Evolutionary conservation across 1,140 invertebrate species (phyloP).

Genomic region (Papilio xuthus): DNA sequence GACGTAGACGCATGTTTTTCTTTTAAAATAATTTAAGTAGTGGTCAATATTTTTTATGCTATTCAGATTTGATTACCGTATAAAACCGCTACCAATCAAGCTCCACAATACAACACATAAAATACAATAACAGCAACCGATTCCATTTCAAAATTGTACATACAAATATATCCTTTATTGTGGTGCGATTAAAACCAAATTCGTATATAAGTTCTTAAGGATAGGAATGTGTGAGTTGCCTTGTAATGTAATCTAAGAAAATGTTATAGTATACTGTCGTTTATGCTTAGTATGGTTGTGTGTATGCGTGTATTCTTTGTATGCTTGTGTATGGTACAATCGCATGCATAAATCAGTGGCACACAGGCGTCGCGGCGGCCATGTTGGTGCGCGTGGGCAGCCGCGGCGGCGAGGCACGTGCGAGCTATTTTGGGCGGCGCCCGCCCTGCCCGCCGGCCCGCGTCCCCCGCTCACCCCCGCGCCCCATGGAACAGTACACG

Average conservation of each 20-base stretch:
- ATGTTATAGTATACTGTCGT: slow-evolving; percentile 5
- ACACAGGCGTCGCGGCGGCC: slow-evolving; percentile 63
- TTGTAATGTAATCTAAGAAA: slow-evolving; percentile 12
- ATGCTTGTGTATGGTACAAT: slow-evolving; percentile 45
- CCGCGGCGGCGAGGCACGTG: slow-evolving; percentile 69
- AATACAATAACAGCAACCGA: slow-evolving; percentile 4
- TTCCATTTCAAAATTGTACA: background rate
- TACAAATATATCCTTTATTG: background rate
- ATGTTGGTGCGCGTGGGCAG: slow-evolving; percentile 77
- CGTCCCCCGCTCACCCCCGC: slow-evolving; percentile 44
- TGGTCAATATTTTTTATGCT: background rate
- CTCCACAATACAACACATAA: slow-evolving; percentile 16
- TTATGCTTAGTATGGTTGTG: background rate
- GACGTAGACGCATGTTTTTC: background rate
- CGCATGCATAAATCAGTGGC: slow-evolving; percentile 64
- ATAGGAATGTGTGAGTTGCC: background rate
- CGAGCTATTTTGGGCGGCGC: slow-evolving; percentile 77
- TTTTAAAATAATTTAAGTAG: background rate
- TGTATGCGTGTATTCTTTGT: background rate
- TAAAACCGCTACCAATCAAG: slow-evolving; percentile 23
- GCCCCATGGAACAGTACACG: slow-evolving; percentile 36
- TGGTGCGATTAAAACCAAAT: background rate
- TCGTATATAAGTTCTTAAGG: background rate
- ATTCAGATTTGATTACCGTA: slow-evolving; percentile 20
- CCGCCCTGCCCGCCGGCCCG: slow-evolving; percentile 56